Evolutionary conservation across 2,888 invertebrate genomes (phyloP).

Genomic region (Agriopis marginaria): DNA sequence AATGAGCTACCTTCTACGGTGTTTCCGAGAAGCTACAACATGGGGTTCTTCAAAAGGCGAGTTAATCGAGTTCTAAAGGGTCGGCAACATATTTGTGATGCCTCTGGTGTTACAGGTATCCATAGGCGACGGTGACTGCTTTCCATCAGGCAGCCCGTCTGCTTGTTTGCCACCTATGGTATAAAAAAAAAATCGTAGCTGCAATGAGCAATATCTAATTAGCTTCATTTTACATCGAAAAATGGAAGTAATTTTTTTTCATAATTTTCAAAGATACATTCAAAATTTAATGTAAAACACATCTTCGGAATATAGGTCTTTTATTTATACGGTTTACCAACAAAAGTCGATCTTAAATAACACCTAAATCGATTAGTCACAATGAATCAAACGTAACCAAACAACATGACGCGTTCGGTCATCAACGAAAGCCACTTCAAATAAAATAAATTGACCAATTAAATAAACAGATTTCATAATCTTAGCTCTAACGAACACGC

Average conservation of each 20-base stretch:
- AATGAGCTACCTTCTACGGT: too few relatives aligned
- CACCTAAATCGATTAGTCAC: conserved; percentile 27
- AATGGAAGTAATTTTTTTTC: not conserved
- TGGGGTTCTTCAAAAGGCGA: too few relatives aligned
- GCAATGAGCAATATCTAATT: too few relatives aligned
- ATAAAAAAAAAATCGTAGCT: too few relatives aligned
- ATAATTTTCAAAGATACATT: not conserved
- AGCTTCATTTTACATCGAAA: too few relatives aligned
- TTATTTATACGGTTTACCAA: not conserved
- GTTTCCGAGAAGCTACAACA: too few relatives aligned
- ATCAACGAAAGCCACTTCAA: conserved; percentile 30
- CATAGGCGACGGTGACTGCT: too few relatives aligned
- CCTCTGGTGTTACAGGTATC: too few relatives aligned
- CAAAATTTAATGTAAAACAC: not conserved
- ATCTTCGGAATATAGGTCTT: not conserved
- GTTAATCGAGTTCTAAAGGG: too few relatives aligned
- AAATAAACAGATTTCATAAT: conserved; percentile 50
- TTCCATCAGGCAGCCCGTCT: too few relatives aligned
- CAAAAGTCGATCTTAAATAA: conserved; percentile 13
- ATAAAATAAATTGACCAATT: conserved; percentile 36
- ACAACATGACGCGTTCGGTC: conserved; percentile 31
- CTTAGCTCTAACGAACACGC: conserved; percentile 50
- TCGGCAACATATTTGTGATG: too few relatives aligned
- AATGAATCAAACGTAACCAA: conserved; percentile 26
- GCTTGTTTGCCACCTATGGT: too few relatives aligned